Evolutionary conservation across 1,140 invertebrate species (phyloP).

Genomic region (Bombus confusus): DNA sequence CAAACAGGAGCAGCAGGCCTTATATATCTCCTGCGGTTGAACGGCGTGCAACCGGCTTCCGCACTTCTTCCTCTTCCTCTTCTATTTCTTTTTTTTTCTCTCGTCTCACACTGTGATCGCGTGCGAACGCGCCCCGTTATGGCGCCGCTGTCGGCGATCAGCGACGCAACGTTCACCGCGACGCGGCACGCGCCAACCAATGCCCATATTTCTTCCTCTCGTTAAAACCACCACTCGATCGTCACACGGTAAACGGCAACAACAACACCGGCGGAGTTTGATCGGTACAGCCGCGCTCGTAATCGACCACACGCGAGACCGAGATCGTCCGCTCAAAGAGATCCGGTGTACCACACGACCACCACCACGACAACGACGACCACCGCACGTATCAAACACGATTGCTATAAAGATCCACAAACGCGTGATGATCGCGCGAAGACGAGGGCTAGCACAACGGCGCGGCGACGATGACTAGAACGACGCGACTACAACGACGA

Average conservation of each 20-base stretch:
- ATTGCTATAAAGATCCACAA: constrained; percentile 11
- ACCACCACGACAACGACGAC: neutral
- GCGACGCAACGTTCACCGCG: constrained; percentile 44
- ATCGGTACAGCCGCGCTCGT: neutral
- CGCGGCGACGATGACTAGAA: constrained; percentile 31
- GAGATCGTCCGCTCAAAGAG: neutral
- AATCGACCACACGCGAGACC: constrained; percentile 11
- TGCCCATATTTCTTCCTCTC: constrained; percentile 38
- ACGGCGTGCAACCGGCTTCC: neutral
- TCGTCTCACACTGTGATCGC: constrained; percentile 44
- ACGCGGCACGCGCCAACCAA: constrained; percentile 49
- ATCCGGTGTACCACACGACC: neutral
- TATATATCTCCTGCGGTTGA: neutral
- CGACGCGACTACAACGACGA: constrained; percentile 44
- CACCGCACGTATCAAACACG: neutral
- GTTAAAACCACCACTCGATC: constrained; percentile 1
- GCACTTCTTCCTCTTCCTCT: neutral
- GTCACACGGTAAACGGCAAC: neutral
- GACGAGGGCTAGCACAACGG: constrained; percentile 30
- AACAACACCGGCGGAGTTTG: neutral
- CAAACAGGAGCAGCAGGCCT: neutral
- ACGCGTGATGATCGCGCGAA: neutral
- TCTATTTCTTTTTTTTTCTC: neutral
- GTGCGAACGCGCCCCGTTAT: constrained; percentile 56
- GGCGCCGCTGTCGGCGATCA: constrained; percentile 58